Conservation (phyloP, 35 echinoderm and acorn worm species). For the Ophiothrix spiculata region DNA sequence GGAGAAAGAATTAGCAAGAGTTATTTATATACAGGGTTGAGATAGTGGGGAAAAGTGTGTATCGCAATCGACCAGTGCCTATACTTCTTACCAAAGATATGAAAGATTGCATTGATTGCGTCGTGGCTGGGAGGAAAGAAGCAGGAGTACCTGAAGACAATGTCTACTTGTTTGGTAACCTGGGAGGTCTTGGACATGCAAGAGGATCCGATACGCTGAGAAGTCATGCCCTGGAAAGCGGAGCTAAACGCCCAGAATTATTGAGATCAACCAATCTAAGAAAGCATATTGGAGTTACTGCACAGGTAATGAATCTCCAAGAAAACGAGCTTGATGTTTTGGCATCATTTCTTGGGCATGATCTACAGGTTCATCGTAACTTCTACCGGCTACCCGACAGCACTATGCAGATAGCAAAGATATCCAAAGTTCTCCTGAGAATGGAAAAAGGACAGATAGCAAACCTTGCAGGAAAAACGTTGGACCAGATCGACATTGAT, state of each 20-base stretch:
- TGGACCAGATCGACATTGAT: conserved; percentile 18
- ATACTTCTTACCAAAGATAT: no score
- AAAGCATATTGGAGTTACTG: conserved; percentile 48
- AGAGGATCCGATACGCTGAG: conserved; percentile 20
- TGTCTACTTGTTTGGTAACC: conserved; percentile 27
- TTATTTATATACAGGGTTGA: no score
- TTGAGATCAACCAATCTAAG: conserved; percentile 39
- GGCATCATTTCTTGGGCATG: conserved; percentile 53
- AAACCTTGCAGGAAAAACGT: conserved; percentile 12
- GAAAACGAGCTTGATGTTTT: conserved; percentile 55
- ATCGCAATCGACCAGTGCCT: no score
- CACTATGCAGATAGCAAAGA: conserved; percentile 45
- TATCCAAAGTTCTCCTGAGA: conserved; percentile 38
- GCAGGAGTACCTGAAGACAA: conserved; percentile 25
- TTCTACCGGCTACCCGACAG: conserved; percentile 49
- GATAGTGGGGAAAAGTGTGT: no score
- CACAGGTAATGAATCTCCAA: background rate
- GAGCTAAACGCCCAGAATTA: conserved; percentile 41
- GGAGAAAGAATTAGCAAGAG: no score
- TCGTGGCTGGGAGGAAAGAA: conserved; percentile 18
- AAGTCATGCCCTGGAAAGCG: conserved; percentile 23
- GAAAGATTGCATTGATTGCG: no score
- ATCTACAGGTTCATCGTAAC: conserved; percentile 28
- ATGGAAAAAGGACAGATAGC: conserved; percentile 29
- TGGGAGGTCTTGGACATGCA: conserved; percentile 1